Percentiles rank a stretch among this genome's conserved stretches.
phyloP scores from a whole-genome alignment of 2,797 vertebrate species.

The Enteromius anoplus region DNA sequence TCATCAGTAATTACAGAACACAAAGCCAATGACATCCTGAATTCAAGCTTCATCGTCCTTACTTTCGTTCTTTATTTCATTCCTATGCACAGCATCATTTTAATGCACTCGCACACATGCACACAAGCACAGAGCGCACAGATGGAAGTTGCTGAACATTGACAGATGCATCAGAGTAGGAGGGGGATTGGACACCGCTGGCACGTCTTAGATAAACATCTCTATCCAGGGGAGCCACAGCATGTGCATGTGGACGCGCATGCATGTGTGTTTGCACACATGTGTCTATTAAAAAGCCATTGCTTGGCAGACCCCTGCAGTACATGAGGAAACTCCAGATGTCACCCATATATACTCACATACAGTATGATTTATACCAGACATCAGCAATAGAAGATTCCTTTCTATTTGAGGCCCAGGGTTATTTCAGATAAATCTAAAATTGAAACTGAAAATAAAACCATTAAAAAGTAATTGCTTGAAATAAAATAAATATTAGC shows the following conservation, averaged over 20 bases:
- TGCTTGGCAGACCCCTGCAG: slow-evolving; percentile 75
- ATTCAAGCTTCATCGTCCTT: background rate
- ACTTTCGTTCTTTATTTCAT: slow-evolving; percentile 29
- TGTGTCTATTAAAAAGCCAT: slow-evolving; percentile 80
- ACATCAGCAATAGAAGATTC: slow-evolving; percentile 45
- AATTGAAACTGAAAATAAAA: background rate
- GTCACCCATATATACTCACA: slow-evolving; percentile 62
- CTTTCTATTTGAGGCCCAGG: background rate
- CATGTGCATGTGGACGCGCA: slow-evolving; percentile 53
- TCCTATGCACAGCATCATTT: background rate
- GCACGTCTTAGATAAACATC: slow-evolving; percentile 70
- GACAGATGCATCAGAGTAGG: slow-evolving; percentile 61
- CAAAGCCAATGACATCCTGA: background rate
- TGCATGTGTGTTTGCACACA: slow-evolving; percentile 48
- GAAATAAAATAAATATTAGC: background rate
- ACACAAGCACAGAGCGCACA: slow-evolving; percentile 47
- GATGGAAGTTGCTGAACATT: slow-evolving; percentile 62
- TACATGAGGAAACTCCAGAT: slow-evolving; percentile 85
- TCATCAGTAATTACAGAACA: background rate
- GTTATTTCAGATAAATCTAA: background rate
- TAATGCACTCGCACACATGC: slow-evolving; percentile 29
- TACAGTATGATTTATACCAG: slow-evolving; percentile 58
- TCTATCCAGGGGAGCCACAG: slow-evolving; percentile 72
- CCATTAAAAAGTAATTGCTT: background rate
- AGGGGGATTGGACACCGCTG: slow-evolving; percentile 57